Evolutionary conservation across 2,888 invertebrate genomes (phyloP).

Genomic region (Troilus luridus): DNA sequence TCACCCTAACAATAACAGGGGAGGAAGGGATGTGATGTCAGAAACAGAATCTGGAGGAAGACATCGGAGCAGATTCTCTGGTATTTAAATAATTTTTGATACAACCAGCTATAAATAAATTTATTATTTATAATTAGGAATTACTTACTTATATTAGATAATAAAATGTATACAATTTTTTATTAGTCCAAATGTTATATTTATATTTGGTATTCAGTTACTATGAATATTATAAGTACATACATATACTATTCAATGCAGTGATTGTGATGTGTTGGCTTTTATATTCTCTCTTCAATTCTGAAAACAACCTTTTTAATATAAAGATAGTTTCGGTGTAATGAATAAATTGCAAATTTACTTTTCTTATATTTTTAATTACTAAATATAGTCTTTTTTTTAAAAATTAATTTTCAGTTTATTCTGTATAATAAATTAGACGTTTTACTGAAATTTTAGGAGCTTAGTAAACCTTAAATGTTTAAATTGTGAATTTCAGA

Average conservation of each 20-base stretch:
- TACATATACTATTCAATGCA: neutral
- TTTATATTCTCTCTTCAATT: neutral
- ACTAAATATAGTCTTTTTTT: too few relatives aligned
- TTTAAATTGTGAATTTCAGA: too few relatives aligned
- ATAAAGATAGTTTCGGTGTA: too few relatives aligned
- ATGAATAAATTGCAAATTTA: too few relatives aligned
- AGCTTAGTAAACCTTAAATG: too few relatives aligned
- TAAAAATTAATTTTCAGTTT: too few relatives aligned
- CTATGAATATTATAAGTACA: neutral
- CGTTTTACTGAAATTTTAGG: too few relatives aligned
- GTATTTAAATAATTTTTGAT: slow-evolving; percentile 68
- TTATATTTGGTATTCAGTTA: neutral
- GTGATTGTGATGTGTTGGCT: neutral
- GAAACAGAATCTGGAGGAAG: slow-evolving; percentile 72
- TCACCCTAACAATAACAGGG: slow-evolving; percentile 73
- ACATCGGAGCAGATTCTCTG: slow-evolving; percentile 76
- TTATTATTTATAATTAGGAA: neutral
- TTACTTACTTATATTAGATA: neutral
- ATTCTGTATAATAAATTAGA: too few relatives aligned
- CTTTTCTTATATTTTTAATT: too few relatives aligned
- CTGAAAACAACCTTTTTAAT: too few relatives aligned
- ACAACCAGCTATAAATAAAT: neutral
- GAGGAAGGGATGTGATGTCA: slow-evolving; percentile 71
- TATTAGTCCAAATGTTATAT: neutral
- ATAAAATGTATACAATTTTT: neutral